Evolutionary conservation across 2,888 invertebrate genomes (phyloP).

Genomic region (Epirrita christyi): DNA sequence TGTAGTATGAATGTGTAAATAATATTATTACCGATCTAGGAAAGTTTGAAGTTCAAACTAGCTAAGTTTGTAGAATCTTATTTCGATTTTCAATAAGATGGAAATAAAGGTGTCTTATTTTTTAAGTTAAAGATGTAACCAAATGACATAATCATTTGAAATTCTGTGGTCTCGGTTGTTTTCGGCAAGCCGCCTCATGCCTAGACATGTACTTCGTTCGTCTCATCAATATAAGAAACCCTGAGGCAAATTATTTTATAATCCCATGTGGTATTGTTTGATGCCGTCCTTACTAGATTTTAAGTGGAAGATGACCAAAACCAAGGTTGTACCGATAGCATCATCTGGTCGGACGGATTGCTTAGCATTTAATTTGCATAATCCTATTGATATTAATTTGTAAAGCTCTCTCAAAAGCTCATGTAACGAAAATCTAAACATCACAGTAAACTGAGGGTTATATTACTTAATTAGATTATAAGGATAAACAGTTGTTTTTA

Average conservation of each 20-base stretch:
- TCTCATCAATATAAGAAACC: not conserved
- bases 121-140: too few relatives aligned
- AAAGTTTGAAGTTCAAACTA: constrained; percentile 5
- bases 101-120: too few relatives aligned
- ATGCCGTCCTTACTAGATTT: constrained; percentile 67
- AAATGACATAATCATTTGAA: constrained; percentile 3
- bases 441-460: constrained; percentile 31
- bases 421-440: constrained; percentile 22
- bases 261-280: constrained; percentile 53
- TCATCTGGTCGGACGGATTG: constrained; percentile 38
- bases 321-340: constrained; percentile 35
- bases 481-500: constrained; percentile 16
- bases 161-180: constrained; percentile 10
- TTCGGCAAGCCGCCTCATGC: constrained; percentile 17
- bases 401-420: constrained; percentile 31
- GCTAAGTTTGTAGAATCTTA: constrained; percentile 15
- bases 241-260: constrained; percentile 16
- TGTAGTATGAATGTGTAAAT: constrained; percentile 37
- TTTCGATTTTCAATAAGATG: not conserved
- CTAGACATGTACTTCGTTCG: constrained; percentile 1
- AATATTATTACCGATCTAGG: constrained; percentile 33
- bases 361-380: constrained; percentile 57
- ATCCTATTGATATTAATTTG: constrained; percentile 35
- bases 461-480: constrained; percentile 32
- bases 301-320: constrained; percentile 27